phyloP scores from a whole-genome alignment of 1,140 invertebrate genomes.

The Lucilia cuprina region DNA sequence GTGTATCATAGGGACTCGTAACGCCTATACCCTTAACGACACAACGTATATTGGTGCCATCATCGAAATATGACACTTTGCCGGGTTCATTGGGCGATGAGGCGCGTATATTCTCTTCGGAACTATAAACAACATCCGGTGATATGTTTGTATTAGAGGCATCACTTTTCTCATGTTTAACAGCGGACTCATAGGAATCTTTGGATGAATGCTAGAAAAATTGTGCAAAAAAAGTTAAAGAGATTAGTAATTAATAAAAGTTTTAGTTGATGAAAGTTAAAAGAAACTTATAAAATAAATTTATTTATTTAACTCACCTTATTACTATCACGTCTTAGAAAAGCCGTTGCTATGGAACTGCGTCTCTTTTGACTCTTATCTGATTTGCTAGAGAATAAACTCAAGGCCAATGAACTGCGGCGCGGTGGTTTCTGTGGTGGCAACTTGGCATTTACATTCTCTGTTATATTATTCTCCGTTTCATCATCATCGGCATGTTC shows the following conservation, averaged over 20 bases:
- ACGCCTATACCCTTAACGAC: conserved; percentile 48
- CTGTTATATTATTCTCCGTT: conserved; percentile 47
- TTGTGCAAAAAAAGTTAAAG: not conserved
- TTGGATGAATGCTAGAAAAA: conserved; percentile 56
- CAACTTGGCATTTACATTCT: conserved; percentile 49
- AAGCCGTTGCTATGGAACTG: conserved; percentile 59
- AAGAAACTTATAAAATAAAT: not conserved
- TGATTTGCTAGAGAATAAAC: conserved; percentile 56
- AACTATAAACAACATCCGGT: conserved; percentile 57
- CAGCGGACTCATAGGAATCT: conserved; percentile 61
- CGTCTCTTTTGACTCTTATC: conserved; percentile 59
- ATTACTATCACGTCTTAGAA: conserved; percentile 58
- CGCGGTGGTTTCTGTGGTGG: conserved; percentile 58
- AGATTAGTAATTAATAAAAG: not conserved
- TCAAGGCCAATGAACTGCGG: conserved; percentile 58
- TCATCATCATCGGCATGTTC: conserved; percentile 52
- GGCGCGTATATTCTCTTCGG: conserved; percentile 57
- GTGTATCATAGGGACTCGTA: conserved; percentile 44
- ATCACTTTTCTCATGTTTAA: conserved; percentile 59
- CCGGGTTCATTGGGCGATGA: conserved; percentile 58
- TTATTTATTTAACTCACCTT: conserved; percentile 46
- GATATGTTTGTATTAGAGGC: conserved; percentile 51
- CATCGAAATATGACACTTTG: conserved; percentile 57
- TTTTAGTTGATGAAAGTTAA: not conserved
- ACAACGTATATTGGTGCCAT: conserved; percentile 46